Conservation (phyloP, 2,797 vertebrate genomes). For the Dallia pectoralis region DNA sequence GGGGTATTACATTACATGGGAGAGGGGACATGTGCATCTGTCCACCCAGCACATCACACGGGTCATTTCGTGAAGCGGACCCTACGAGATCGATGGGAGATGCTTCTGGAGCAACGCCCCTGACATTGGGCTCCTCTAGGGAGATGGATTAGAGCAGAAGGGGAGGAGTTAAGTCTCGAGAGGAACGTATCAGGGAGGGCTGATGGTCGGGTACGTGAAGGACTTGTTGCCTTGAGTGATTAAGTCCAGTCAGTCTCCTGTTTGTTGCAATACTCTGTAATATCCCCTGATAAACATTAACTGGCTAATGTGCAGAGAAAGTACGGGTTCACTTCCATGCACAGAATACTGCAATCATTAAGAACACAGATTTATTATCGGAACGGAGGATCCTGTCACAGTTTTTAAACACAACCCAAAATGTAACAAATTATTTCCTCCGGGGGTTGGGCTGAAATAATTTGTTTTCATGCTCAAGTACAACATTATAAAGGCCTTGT, state of each 20-base stretch:
- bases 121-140: conserved; percentile 15
- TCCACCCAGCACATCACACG: conserved; percentile 9
- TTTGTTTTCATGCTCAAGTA: not conserved
- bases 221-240: not conserved
- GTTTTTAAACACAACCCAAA: not conserved
- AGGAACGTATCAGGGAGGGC: not conserved
- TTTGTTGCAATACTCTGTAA: not conserved
- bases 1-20: conserved; percentile 26
- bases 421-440: not conserved
- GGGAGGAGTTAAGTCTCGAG: not conserved
- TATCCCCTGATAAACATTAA: not conserved
- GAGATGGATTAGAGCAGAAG: not conserved
- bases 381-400: not conserved
- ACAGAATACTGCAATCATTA: not conserved
- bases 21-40: conserved; percentile 18
- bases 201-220: not conserved
- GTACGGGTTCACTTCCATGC: not conserved
- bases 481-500: not conserved
- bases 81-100: conserved; percentile 28
- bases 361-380: not conserved
- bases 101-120: not conserved
- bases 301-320: not conserved
- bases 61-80: conserved; percentile 16
- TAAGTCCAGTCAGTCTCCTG: not conserved
- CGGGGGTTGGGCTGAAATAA: not conserved